These are phyloP conservation scores for Liposcelis brunnea DNA, from an alignment of 2,888 invertebrate species.

Conservation along the genomic window DNA sequence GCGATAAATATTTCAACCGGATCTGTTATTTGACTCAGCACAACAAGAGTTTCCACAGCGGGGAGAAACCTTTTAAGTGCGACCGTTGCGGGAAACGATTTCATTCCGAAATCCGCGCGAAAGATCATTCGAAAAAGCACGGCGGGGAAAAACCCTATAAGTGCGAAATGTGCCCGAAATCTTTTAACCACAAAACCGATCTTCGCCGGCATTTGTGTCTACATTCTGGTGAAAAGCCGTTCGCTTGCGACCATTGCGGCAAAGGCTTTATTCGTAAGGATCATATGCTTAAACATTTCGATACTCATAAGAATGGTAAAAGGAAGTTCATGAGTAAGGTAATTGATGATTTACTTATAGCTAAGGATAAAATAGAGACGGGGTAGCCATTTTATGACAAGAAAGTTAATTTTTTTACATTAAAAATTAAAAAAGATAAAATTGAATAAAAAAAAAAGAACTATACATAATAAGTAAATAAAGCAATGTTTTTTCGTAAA, in stretches of 20 bases:
- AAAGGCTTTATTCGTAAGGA: constrained; percentile 83
- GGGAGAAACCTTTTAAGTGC: constrained; percentile 73
- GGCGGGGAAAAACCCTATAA: constrained; percentile 72
- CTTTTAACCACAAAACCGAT: constrained; percentile 83
- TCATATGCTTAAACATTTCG: constrained; percentile 76
- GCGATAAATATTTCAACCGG: constrained; percentile 69
- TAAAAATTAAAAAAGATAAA: no score
- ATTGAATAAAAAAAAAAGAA: no score
- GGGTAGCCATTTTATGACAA: no score
- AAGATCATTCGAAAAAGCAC: constrained; percentile 60
- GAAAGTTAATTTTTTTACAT: no score
- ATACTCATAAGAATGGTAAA: constrained; percentile 52
- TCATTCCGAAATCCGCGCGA: constrained; percentile 48
- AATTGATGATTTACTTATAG: no score
- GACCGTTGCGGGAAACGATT: constrained; percentile 72
- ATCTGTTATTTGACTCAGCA: constrained; percentile 81
- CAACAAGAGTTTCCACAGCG: constrained; percentile 75
- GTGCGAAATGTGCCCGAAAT: constrained; percentile 69
- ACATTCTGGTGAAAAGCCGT: constrained; percentile 74
- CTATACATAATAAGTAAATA: no score
- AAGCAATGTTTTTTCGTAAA: no score
- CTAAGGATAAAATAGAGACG: no score
- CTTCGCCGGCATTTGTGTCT: constrained; percentile 70
- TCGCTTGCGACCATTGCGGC: constrained; percentile 59
- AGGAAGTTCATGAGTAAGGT: constrained; percentile 11